phyloP scores from a whole-genome alignment of 64 coral and sea anemone species.

The Stichodactyla helianthus region DNA sequence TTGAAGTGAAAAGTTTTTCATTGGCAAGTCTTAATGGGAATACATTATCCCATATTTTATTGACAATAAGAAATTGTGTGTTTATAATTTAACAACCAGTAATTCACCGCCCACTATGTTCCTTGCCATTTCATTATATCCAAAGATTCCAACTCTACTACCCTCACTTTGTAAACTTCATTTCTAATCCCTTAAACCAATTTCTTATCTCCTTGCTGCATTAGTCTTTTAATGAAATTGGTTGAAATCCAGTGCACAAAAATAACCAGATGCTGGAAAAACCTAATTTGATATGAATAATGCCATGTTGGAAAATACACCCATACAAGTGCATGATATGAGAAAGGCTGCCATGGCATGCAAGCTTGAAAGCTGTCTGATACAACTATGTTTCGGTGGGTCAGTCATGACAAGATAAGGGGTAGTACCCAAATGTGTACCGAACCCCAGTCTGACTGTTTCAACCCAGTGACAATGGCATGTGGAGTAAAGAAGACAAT shows the following conservation, averaged over 20 bases:
- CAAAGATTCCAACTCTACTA: too few relatives aligned
- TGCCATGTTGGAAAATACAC: too few relatives aligned
- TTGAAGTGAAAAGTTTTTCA: not conserved
- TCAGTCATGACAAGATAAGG: constrained; percentile 58
- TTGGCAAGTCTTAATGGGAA: not conserved
- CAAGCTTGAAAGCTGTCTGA: not conserved
- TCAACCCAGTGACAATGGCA: constrained; percentile 47
- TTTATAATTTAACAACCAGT: not conserved
- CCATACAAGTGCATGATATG: too few relatives aligned
- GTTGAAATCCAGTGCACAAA: too few relatives aligned
- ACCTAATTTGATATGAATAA: not conserved
- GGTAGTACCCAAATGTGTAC: constrained; percentile 32
- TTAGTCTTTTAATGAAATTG: not conserved
- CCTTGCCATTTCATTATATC: not conserved
- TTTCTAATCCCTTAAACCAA: too few relatives aligned
- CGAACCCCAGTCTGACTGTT: constrained; percentile 62
- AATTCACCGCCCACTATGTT: not conserved
- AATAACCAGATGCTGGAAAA: not conserved
- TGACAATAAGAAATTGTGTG: not conserved
- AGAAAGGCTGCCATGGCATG: not conserved
- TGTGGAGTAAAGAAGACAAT: not conserved
- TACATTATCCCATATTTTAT: not conserved
- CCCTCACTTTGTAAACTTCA: too few relatives aligned
- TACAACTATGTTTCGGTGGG: constrained; percentile 49
- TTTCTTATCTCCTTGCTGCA: not conserved